Base-by-base conservation (phyloP, 2,888 invertebrate genomes). In the Axea sp. region DNA sequence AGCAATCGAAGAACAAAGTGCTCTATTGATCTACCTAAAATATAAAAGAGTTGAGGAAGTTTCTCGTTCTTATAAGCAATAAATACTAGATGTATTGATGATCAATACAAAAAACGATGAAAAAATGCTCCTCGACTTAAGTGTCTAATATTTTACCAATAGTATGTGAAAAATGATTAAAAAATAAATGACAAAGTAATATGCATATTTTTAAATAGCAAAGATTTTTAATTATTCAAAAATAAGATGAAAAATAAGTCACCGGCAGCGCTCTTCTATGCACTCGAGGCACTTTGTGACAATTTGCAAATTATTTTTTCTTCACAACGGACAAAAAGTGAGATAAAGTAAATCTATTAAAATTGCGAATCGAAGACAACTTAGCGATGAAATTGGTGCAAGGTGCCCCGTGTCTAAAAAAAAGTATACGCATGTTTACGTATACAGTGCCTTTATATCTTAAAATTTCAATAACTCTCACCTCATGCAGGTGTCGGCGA, bases 391-490 rank as follows among this genome's bases (percentile, higher is more conserved):
- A 67, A 67, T 55, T 55, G 65, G 3, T 22, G 30, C 55, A 55
- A 67, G 31, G 47, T 55, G 65, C 55, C 31, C 39, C 76, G 76
- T 76, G 74, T 78, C 59, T 30, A 75, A 77, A 43, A 47, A 57
- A 43, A 33, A 55, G 77, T 80, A 76, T 78, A 75, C 76, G 77
- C 80, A 82, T 81, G 79, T 83, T 84, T 84, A 83, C 81, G 80
- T 86, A 85, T 85, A 86, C 85, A 87, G 86, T 87, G 86, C 86
- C 86, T 87, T 87, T 84, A 77, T 84, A 85, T 79, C 81, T 82
- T 82, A 77, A 79, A 68, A 49, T 60, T 57, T 57, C 49, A 55
- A 71, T 64, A 64, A 69, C 72, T 59, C 67, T 76, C 39, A 59
- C 74, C 69, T 68, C 65, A 76, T 57, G 76, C 69, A 30, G 75